Evolutionary conservation across 2,888 invertebrate genomes (phyloP).

Genomic region (Syrphus vitripennis): DNA sequence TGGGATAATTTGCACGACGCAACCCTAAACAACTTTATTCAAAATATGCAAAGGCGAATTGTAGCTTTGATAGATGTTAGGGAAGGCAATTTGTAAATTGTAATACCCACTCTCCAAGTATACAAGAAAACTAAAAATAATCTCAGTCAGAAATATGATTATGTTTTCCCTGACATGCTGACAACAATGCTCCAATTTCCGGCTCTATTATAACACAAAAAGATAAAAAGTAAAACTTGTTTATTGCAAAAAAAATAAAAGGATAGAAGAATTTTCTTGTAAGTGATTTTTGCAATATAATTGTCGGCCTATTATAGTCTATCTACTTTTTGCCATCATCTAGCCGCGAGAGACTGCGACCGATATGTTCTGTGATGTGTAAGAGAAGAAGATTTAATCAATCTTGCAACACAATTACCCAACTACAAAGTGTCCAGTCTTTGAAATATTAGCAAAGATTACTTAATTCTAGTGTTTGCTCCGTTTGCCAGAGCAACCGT

Average conservation of each 20-base stretch:
- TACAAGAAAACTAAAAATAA: not conserved
- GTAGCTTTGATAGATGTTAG: no score
- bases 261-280: slow-evolving; percentile 34
- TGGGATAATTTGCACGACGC: no score
- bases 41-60: no score
- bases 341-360: not conserved
- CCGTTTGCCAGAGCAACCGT: slow-evolving; percentile 11
- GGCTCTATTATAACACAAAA: slow-evolving; percentile 10
- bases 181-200: slow-evolving; percentile 50
- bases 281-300: slow-evolving; percentile 63
- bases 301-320: slow-evolving; percentile 43
- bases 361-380: not conserved
- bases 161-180: not conserved
- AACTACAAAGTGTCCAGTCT: slow-evolving; percentile 66
- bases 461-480: slow-evolving; percentile 66
- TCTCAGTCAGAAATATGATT: slow-evolving; percentile 7
- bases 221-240: slow-evolving; percentile 7
- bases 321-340: not conserved
- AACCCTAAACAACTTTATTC: no score
- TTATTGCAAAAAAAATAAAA: slow-evolving; percentile 19
- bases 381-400: slow-evolving; percentile 52
- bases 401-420: slow-evolving; percentile 66
- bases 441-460: slow-evolving; percentile 70
- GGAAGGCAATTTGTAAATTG: no score
- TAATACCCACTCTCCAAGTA: not conserved